These are phyloP conservation scores for Drosophila guanche DNA, from an alignment of 1,140 invertebrate species.

Conservation along the genomic window DNA sequence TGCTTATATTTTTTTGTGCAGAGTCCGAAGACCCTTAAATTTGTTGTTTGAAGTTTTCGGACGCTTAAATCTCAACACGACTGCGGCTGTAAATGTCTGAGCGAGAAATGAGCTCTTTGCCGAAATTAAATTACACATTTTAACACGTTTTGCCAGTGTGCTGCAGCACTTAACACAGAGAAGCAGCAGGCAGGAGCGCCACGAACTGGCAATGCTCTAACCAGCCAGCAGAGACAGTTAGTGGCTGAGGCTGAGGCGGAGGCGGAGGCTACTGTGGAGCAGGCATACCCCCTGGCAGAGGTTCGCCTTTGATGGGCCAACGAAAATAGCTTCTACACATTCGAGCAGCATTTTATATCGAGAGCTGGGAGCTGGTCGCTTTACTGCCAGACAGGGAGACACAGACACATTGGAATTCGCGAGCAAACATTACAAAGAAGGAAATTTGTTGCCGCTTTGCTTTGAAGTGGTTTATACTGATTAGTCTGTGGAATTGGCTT, in stretches of 20 bases:
- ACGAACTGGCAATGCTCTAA: background rate
- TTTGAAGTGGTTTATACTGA: constrained; percentile 73
- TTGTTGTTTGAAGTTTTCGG: constrained; percentile 6
- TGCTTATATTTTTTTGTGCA: constrained; percentile 32
- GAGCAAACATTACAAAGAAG: constrained; percentile 47
- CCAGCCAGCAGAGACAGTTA: background rate
- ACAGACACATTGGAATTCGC: constrained; percentile 62
- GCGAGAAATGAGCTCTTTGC: constrained; percentile 33
- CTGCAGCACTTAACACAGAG: constrained; percentile 57
- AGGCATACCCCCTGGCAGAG: too few relatives aligned
- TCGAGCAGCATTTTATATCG: constrained; percentile 42
- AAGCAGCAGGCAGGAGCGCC: background rate
- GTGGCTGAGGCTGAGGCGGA: background rate
- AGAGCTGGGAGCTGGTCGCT: too few relatives aligned
- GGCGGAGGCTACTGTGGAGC: too few relatives aligned
- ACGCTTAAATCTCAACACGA: constrained; percentile 42
- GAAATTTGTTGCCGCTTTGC: constrained; percentile 42
- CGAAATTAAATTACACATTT: constrained; percentile 67
- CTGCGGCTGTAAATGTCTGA: constrained; percentile 32
- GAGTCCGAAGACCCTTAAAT: constrained; percentile 35
- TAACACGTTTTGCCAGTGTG: constrained; percentile 51
- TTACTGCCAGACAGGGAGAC: too few relatives aligned
- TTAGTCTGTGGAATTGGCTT: constrained; percentile 62
- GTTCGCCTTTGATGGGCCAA: constrained; percentile 19
- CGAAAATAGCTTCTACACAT: constrained; percentile 40